phyloP scores from a whole-genome alignment of 2,888 invertebrate species.

The Phalera bucephala region DNA sequence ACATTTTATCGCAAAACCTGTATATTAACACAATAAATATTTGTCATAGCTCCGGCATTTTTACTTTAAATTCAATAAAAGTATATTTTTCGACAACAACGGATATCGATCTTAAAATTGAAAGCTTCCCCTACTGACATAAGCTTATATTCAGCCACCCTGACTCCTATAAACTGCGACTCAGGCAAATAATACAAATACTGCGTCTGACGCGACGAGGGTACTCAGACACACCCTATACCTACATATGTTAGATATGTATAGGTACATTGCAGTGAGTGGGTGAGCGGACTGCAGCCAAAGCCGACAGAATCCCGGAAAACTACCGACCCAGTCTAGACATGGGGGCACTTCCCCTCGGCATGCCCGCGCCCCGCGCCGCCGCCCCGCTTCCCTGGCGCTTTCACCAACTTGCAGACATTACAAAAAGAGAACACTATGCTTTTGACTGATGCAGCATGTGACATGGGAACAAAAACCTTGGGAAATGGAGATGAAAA shows the following conservation, averaged over 20 bases:
- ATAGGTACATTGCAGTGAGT: conserved; percentile 74
- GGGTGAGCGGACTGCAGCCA: conserved; percentile 80
- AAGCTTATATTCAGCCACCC: conserved; percentile 51
- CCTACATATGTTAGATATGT: conserved; percentile 43
- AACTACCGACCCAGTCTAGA: conserved; percentile 84
- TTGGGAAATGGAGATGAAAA: conserved; percentile 56
- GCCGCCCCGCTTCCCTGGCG: conserved; percentile 52
- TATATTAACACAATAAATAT: too few species aligned
- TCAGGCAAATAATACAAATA: conserved; percentile 65
- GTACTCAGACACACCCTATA: conserved; percentile 67
- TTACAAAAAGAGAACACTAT: conserved; percentile 71
- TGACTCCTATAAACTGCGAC: conserved; percentile 39
- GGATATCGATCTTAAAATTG: conserved; percentile 41
- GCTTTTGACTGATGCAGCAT: conserved; percentile 67
- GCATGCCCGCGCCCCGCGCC: conserved; percentile 36
- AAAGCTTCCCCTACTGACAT: conserved; percentile 56
- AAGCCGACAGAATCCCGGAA: conserved; percentile 81
- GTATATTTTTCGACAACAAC: not conserved
- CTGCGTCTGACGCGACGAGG: conserved; percentile 69
- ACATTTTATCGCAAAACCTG: too few species aligned
- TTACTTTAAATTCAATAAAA: conserved; percentile 3
- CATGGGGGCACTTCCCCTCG: conserved; percentile 79
- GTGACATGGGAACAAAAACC: conserved; percentile 60
- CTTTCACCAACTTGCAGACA: conserved; percentile 78
- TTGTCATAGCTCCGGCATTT: too few species aligned